Evolutionary conservation across 2,113 vertebrate species (phyloP), one percentile per base, ranked within the genome.

Genomic region (Melanocharis versteri): DNA sequence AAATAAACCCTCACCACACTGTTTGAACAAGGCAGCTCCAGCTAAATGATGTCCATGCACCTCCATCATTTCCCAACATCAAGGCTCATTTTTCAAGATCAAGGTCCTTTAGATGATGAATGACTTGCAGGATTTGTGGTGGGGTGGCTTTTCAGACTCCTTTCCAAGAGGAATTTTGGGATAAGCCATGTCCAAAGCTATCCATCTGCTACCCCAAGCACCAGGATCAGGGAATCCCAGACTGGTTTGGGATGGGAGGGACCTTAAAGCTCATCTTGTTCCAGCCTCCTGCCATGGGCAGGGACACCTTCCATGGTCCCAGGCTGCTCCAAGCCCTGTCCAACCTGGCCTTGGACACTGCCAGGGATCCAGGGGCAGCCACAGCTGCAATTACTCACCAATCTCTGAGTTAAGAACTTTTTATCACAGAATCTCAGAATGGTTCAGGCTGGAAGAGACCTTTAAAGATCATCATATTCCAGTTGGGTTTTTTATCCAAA

Each of bases 1-100:
- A 15, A 78, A 78, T 37, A 61, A 96, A 90, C 24, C 9, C 80
- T 65, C 24, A 17, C 10, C 5, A 42, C n/a, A n/a, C 51, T 90
- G 54, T 66, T 65, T 66, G 96, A 94, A 86, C 50, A 11, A 82
- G 66, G 78, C 33, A 81, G 84, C 78, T 70, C 20, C 35, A 62
- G 90, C 61, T 86, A 73, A 94, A 94, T 87, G 33, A 83, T 95
- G 94, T 92, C 94, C 66, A 19, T 3, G 28, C 26, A 54, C 95
- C 93, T 95, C 93, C 92, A 88, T 86, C 45, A 45, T 91, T 95
- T 64, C 40, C 48, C 65, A 69, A 53, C 71, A 93, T 58, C 83
- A 73, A 94, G 70, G 56, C 65, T 93, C 60, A 53, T 96, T 97
- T 96, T 91, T 91, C 64, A 87, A 47, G 27, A 84, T 82, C 93